Evolutionary conservation across 2,888 invertebrate genomes (phyloP).

Genomic region (Ectemnius continuus): DNA sequence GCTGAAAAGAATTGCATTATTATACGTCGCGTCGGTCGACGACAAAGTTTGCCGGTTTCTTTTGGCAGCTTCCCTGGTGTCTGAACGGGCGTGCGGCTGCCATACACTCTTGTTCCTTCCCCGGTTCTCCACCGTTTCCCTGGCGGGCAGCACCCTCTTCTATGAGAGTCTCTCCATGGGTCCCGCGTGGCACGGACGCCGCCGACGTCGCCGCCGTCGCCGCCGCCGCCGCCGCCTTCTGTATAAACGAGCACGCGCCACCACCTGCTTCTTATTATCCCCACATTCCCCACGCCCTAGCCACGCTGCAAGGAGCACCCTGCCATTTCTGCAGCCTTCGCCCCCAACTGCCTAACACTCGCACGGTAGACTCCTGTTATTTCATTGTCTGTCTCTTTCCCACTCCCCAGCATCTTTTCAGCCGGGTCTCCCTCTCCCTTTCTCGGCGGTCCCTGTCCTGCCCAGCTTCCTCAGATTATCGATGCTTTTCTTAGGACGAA

Average conservation of each 20-base stretch:
- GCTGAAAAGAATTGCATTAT: conserved; percentile 52
- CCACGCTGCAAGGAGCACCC: conserved; percentile 49
- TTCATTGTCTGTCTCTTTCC: conserved; percentile 28
- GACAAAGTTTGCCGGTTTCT: conserved; percentile 35
- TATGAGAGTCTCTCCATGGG: conserved; percentile 40
- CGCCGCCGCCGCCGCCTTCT: conserved; percentile 44
- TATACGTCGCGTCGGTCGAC: conserved; percentile 46
- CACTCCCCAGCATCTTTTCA: background rate
- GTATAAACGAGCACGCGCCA: conserved; percentile 70
- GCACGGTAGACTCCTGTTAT: conserved; percentile 37
- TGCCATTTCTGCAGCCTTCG: conserved; percentile 41
- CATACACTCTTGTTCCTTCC: background rate
- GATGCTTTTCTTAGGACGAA: background rate
- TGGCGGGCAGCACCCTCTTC: conserved; percentile 40
- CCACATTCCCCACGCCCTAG: conserved; percentile 32
- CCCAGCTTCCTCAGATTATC: background rate
- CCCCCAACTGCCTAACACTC: conserved; percentile 10
- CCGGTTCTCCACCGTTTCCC: conserved; percentile 11
- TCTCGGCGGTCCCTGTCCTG: background rate
- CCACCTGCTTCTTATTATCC: conserved; percentile 73
- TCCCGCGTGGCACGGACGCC: conserved; percentile 57
- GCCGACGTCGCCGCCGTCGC: no score
- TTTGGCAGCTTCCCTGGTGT: conserved; percentile 29
- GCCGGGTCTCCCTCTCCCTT: background rate
- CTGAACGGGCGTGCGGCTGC: conserved; percentile 22